These are phyloP conservation scores for Buathra laborator DNA, from an alignment of 2,888 invertebrate genomes.

Conservation along the genomic window DNA sequence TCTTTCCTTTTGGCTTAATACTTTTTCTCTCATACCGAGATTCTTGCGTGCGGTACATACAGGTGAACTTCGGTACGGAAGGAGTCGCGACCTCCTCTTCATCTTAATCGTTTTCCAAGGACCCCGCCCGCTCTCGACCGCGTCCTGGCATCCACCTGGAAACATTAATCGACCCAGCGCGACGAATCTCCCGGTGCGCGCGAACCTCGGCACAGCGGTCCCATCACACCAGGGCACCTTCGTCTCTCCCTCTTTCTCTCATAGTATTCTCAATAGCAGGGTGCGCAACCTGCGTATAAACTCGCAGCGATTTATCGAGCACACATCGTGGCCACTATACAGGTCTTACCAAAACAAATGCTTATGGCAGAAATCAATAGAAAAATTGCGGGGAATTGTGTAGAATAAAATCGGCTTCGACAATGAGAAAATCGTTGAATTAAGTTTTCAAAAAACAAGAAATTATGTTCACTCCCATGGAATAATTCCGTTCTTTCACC, in stretches of 20 bases:
- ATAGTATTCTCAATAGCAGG: slow-evolving; percentile 24
- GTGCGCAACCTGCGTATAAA: slow-evolving; percentile 52
- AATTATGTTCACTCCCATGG: background rate
- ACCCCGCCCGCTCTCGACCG: slow-evolving; percentile 30
- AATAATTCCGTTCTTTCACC: background rate
- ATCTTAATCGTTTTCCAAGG: slow-evolving; percentile 55
- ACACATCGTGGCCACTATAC: slow-evolving; percentile 34
- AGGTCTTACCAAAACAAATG: slow-evolving; percentile 33
- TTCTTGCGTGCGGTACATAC: slow-evolving; percentile 1
- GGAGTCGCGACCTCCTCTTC: slow-evolving; percentile 35
- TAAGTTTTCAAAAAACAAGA: background rate
- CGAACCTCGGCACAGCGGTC: slow-evolving; percentile 40
- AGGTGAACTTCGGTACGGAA: slow-evolving; percentile 14
- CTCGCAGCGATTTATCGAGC: slow-evolving; percentile 52
- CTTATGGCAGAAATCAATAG: too few species aligned
- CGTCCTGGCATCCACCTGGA: slow-evolving; percentile 50
- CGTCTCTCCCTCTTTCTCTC: background rate
- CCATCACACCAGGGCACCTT: slow-evolving; percentile 29
- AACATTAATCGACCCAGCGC: slow-evolving; percentile 59
- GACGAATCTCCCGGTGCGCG: slow-evolving; percentile 58
- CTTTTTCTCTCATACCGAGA: background rate
- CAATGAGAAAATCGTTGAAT: background rate
- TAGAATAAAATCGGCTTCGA: background rate
- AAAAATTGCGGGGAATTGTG: too few species aligned
- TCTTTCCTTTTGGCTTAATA: background rate